Evolutionary conservation across 2,888 invertebrate genomes (phyloP), one percentile per base, ranked within the genome.

Genomic region (Drosophila mercatorum): DNA sequence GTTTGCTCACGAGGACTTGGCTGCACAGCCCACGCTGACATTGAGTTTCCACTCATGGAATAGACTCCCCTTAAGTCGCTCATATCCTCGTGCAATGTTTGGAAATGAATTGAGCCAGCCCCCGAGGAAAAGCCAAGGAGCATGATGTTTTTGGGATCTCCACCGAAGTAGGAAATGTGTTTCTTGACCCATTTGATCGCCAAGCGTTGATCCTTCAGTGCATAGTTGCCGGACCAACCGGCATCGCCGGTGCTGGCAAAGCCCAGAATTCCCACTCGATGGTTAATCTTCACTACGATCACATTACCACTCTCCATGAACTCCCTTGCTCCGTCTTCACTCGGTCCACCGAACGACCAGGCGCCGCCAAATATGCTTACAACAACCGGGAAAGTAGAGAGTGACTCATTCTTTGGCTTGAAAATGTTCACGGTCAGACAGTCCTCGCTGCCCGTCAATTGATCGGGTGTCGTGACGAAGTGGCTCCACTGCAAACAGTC

Each of bases 191-290:
- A 83, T 3, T 66, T 61, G 17, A 83, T 31, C 0, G 73, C 83
- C 26, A 83, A 41, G 0, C 89, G 78, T 22, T 83, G 89, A 68
- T 83, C 83, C 10, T 83, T 83, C 0, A 83, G 31, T 1, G 75
- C 83, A 28, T 58, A 75, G 53, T 83, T 83, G 0, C 83, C 83
- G 0, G 96, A 95, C 0, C 95, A 93, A 0, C 94, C 88, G 0
- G 94, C 94, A 78, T 96, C 96, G 41, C 95, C 96, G 0, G 96
- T 96, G 88, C 96, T 96, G 0, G 96, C 92, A 91, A 97, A 96
- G 53, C 97, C 96, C 65, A 96, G 88, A 0, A 95, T 95, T 49
- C 96, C 96, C n/a, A 96, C 83, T 52, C 96, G 93, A 84, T 96
- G 96, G 91, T 95, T 96, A 0, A 96, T 83, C 12, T 95, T 95